These are phyloP conservation scores for Sipha maydis DNA, from an alignment of 2,888 invertebrate species.

Conservation along the genomic window DNA sequence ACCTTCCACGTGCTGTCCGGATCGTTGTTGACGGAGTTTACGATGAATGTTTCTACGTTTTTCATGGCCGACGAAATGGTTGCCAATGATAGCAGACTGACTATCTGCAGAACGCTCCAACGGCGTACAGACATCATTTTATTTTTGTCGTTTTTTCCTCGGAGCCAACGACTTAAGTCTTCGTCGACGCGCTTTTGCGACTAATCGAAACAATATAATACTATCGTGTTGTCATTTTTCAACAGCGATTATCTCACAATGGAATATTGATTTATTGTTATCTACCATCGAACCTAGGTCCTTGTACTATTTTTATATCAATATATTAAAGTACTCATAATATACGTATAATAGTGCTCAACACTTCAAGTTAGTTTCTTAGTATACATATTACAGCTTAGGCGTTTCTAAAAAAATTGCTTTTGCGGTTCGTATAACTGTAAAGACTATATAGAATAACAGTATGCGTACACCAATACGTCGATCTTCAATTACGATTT, in stretches of 20 bases:
- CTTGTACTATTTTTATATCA: background rate
- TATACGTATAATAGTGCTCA: too few species aligned
- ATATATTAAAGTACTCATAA: too few species aligned
- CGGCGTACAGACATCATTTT: background rate
- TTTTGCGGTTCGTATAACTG: too few species aligned
- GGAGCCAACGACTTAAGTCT: background rate
- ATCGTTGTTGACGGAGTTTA: slow-evolving; percentile 12
- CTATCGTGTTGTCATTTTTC: background rate
- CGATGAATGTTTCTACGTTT: background rate
- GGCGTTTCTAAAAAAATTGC: too few species aligned
- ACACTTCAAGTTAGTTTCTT: too few species aligned
- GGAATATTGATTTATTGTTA: background rate
- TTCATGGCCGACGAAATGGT: background rate
- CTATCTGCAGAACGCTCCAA: background rate
- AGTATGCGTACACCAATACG: too few species aligned
- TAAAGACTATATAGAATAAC: too few species aligned
- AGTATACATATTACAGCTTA: too few species aligned
- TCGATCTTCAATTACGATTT: too few species aligned
- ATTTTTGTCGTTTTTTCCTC: background rate
- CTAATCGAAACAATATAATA: background rate
- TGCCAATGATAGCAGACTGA: background rate
- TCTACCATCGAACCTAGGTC: background rate
- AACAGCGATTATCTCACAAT: background rate
- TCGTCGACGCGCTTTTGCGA: background rate
- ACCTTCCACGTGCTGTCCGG: slow-evolving; percentile 37